A percentile compares a stretch with the other conserved stretches of the same genome.
Evolutionary conservation across 2,888 invertebrate genomes (phyloP).

Genomic region (Parnassius apollo): DNA sequence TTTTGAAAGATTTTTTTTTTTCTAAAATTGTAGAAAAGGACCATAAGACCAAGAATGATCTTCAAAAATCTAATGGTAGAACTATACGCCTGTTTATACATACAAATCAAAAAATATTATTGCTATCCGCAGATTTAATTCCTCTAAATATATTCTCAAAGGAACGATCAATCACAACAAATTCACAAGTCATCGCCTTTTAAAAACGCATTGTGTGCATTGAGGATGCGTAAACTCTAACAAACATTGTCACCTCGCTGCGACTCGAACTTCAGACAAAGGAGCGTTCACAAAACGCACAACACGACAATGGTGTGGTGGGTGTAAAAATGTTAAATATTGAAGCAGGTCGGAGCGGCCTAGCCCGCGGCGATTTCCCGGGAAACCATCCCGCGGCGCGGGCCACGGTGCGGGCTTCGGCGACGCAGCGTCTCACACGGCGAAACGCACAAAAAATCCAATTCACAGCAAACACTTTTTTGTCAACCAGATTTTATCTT

Average conservation of each 20-base stretch:
- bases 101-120: not conserved
- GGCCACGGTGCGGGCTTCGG: constrained; percentile 68
- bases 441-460: constrained; percentile 67
- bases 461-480: constrained; percentile 53
- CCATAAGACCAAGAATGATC: no score
- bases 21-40: no score
- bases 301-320: constrained; percentile 64
- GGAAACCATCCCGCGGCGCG: constrained; percentile 77
- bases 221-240: constrained; percentile 68
- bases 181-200: constrained; percentile 80
- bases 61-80: no score
- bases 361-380: constrained; percentile 60
- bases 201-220: constrained; percentile 71
- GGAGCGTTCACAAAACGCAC: constrained; percentile 62
- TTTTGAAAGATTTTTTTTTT: no score
- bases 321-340: constrained; percentile 77
- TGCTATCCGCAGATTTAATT: constrained; percentile 44
- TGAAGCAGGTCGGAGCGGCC: constrained; percentile 57
- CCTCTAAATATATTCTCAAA: constrained; percentile 39
- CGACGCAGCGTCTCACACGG: constrained; percentile 75
- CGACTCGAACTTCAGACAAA: constrained; percentile 71
- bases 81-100: no score
- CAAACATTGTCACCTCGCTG: constrained; percentile 77
- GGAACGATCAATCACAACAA: constrained; percentile 75
- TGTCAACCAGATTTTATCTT: constrained; percentile 59